Evolutionary conservation across 2,797 vertebrate species (phyloP).

Genomic region (Acanthurus lineatus): DNA sequence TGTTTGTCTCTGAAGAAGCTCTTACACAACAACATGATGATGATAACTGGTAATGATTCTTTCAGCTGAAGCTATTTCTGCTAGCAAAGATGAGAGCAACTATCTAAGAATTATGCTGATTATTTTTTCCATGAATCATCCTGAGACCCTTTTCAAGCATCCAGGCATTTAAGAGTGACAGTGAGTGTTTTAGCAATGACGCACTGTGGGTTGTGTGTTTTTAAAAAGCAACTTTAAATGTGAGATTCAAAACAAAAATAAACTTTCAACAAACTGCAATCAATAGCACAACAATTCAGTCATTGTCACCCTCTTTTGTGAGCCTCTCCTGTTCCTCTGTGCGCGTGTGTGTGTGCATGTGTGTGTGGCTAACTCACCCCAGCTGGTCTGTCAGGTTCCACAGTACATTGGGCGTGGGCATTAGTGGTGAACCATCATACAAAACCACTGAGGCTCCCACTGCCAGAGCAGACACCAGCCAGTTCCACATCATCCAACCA

Average conservation of each 20-base stretch:
- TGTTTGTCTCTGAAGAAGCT: background rate
- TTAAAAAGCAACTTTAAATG: constrained; percentile 5
- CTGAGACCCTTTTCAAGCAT: background rate
- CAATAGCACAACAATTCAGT: background rate
- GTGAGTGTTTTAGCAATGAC: too few species aligned
- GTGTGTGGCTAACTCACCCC: constrained; percentile 84
- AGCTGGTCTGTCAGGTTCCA: constrained; percentile 96
- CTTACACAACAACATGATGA: background rate
- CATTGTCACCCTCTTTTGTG: background rate
- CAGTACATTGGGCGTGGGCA: constrained; percentile 92
- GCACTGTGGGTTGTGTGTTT: background rate
- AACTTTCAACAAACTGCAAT: background rate
- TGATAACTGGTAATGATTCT: background rate
- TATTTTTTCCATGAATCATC: background rate
- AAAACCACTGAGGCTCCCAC: constrained; percentile 93
- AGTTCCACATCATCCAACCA: constrained; percentile 99
- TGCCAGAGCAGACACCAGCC: constrained; percentile 92
- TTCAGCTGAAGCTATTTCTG: background rate
- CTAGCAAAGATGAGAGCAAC: background rate
- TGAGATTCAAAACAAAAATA: constrained; percentile 3
- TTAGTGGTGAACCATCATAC: constrained; percentile 96
- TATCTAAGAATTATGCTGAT: background rate
- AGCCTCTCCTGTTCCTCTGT: background rate
- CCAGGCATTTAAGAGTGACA: background rate
- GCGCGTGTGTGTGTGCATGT: background rate